Base-by-base conservation (phyloP, 2,113 vertebrate genomes). In the Lanius collurio region DNA sequence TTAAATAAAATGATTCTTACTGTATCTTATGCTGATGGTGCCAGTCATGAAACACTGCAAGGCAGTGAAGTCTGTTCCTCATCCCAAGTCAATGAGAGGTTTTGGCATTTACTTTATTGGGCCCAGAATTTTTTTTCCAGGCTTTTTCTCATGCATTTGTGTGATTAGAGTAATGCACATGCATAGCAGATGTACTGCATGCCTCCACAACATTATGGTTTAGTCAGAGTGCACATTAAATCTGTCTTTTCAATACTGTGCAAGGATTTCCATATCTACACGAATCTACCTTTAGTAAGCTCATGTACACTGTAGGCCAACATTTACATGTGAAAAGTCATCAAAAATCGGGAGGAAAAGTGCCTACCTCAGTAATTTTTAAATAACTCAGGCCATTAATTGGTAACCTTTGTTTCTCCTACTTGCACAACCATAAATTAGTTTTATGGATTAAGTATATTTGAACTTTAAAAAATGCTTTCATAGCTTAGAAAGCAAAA, bases 371-470 rank as follows among this genome's bases (percentile, higher is more conserved):
- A 96, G 96, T 98, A 91, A 98, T 98, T 98, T 97, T 96, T 97
- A 96, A 98, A 97, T 98, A 98, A 97, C 97, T 97, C 91, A 95
- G 91, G 83, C 94, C 95, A 96, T 95, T 97, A 97, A 97, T 97
- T 97, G 96, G 85, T 98, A 97, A 98, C 98, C 98, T 98, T 98
- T 98, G 96, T 98, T 98, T 96, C 93, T 97, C 91, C 92, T 95
- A 91, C 96, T 95, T 96, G 84, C 93, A 96, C 94, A 96, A 90
- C 68, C 95, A 97, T 97, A 98, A 98, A 98, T 98, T 98, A 98
- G 96, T 98, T 98, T 98, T 98, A 98, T 98, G 97, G 98, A 98
- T 98, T 98, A 97, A 97, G 90, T 96, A 95, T 97, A 97, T 95
- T 97, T 98, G 97, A 98, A 98, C 98, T 98, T 98, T 98, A 70